These are phyloP conservation scores for Emesis furor DNA, from an alignment of 2,888 invertebrate species.

Conservation along the genomic window DNA sequence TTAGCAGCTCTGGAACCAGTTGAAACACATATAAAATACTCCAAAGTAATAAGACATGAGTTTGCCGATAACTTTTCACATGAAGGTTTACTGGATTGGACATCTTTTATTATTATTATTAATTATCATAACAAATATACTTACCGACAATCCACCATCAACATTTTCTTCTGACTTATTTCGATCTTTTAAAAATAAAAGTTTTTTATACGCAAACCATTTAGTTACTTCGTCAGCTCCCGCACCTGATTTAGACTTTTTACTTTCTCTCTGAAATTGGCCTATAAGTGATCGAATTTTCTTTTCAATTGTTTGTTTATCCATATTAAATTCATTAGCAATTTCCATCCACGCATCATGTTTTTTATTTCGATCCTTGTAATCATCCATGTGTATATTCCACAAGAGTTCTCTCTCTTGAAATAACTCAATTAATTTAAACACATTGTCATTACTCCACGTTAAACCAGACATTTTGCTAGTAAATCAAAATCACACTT, in stretches of 20 bases:
- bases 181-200: no score
- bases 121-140: no score
- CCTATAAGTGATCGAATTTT: conserved; percentile 35
- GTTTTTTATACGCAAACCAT: no score
- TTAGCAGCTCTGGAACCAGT: no score
- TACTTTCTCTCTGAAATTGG: conserved; percentile 41
- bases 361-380: conserved; percentile 69
- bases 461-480: conserved; percentile 68
- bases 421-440: conserved; percentile 72
- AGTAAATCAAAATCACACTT: conserved; percentile 61
- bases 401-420: conserved; percentile 73
- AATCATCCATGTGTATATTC: conserved; percentile 70
- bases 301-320: conserved; percentile 53
- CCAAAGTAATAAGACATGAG: no score
- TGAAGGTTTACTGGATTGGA: no score
- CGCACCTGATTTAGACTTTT: conserved; percentile 59
- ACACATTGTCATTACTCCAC: conserved; percentile 52
- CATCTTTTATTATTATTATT: no score
- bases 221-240: conserved; percentile 50
- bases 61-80: no score
- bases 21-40: no score
- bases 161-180: no score
- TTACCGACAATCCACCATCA: no score
- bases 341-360: conserved; percentile 71
- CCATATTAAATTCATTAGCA: conserved; percentile 65